A percentile compares a stretch with the other conserved stretches of the same genome.
phyloP scores from a whole-genome alignment of 2,888 invertebrate species.

The Leptopilina syphax region DNA sequence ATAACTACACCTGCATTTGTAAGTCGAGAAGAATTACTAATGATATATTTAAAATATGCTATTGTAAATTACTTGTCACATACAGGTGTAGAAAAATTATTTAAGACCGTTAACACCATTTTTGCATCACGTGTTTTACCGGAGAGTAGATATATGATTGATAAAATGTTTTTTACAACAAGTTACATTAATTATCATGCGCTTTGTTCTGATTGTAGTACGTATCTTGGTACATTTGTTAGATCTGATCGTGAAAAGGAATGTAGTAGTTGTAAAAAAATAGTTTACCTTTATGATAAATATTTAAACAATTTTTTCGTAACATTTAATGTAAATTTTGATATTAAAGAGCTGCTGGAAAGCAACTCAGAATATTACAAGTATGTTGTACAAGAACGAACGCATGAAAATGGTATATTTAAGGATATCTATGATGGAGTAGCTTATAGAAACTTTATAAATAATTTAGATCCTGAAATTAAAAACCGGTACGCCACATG shows the following conservation, averaged over 20 bases:
- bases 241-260: not conserved
- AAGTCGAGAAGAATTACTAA: not conserved
- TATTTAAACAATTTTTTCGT: not conserved
- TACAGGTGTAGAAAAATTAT: not conserved
- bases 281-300: not conserved
- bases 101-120: not conserved
- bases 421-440: slow-evolving; percentile 50
- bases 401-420: slow-evolving; percentile 25
- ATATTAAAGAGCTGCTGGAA: slow-evolving; percentile 32
- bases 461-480: not conserved
- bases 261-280: not conserved
- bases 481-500: slow-evolving; percentile 42
- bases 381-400: slow-evolving; percentile 32
- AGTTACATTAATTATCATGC: slow-evolving; percentile 1
- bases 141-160: not conserved
- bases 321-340: not conserved
- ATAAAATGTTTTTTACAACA: not conserved
- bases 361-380: slow-evolving; percentile 38
- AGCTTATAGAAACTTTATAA: slow-evolving; percentile 24
- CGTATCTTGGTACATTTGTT: not conserved
- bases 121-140: not conserved
- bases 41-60: not conserved
- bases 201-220: not conserved
- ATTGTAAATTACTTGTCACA: not conserved
- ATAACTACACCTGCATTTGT: not conserved